Conservation (phyloP, 2,888 invertebrate genomes). For the Cephonodes hylas region DNA sequence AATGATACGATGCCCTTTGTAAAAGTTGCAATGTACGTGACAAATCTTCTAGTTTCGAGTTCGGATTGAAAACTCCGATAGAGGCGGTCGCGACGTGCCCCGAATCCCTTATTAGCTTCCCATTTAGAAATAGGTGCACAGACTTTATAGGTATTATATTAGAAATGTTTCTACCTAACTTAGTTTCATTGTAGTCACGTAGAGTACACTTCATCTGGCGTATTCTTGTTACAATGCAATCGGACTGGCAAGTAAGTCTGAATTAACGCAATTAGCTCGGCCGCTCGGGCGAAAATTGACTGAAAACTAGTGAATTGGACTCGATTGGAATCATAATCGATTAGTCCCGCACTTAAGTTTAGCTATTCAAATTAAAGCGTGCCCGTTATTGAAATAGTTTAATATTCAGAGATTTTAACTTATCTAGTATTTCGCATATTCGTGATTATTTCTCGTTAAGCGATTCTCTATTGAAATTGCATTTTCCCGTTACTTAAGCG, state of each 20-base stretch:
- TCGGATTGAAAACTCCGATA: conserved; percentile 80
- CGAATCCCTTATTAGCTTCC: conserved; percentile 64
- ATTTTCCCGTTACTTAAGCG: no score
- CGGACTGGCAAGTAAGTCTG: conserved; percentile 35
- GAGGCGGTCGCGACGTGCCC: conserved; percentile 68
- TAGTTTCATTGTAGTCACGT: conserved; percentile 53
- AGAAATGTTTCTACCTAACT: conserved; percentile 47
- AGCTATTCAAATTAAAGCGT: neutral
- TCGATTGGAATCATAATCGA: conserved; percentile 35
- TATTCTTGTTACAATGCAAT: conserved; percentile 41
- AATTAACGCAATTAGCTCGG: conserved; percentile 40
- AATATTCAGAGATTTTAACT: no score
- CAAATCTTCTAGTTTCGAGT: conserved; percentile 77
- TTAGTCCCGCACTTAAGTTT: neutral
- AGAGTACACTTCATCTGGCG: conserved; percentile 41
- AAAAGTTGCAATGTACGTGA: conserved; percentile 77
- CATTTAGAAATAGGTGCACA: conserved; percentile 66
- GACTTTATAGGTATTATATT: conserved; percentile 59
- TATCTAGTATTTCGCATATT: no score
- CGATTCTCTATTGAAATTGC: no score
- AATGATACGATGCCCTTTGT: conserved; percentile 69
- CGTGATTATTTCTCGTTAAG: no score
- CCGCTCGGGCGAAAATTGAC: conserved; percentile 33
- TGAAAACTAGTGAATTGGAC: conserved; percentile 36
- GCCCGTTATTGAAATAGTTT: neutral